These are phyloP conservation scores for Tetramorium bicarinatum DNA, from an alignment of 2,888 invertebrate species.

Conservation along the genomic window DNA sequence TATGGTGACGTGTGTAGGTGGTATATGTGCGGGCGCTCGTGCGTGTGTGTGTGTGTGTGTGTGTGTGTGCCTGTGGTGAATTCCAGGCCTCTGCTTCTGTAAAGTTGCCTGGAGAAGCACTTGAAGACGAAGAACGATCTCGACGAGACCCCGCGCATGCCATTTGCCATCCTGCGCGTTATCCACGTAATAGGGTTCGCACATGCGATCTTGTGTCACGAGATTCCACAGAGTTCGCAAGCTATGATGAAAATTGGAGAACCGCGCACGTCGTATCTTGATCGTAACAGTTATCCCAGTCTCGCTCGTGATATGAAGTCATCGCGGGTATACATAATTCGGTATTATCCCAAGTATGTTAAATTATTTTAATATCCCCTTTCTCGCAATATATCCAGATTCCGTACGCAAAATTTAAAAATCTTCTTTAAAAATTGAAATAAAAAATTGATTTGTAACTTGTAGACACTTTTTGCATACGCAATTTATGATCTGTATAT, in stretches of 20 bases:
- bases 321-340: neutral
- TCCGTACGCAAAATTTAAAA: neutral
- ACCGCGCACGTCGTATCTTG: slow-evolving; percentile 23
- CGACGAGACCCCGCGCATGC: slow-evolving; percentile 46
- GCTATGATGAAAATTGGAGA: slow-evolving; percentile 49
- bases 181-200: slow-evolving; percentile 45
- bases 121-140: slow-evolving; percentile 53
- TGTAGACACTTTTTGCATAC: neutral
- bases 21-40: neutral
- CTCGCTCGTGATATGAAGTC: neutral
- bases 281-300: slow-evolving; percentile 14
- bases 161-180: slow-evolving; percentile 46
- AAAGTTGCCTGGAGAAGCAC: slow-evolving; percentile 52
- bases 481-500: neutral
- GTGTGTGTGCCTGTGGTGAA: neutral
- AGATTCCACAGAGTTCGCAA: slow-evolving; percentile 37
- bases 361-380: neutral
- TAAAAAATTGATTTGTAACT: neutral
- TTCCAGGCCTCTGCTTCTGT: slow-evolving; percentile 31
- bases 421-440: neutral
- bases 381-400: neutral
- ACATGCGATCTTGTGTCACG: slow-evolving; percentile 52
- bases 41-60: no score
- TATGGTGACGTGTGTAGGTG: slow-evolving; percentile 1
- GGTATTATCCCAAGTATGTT: neutral